Evolutionary conservation across 2,888 invertebrate genomes (phyloP), one percentile per base, ranked within the genome.

Genomic region (Torymus auratus): DNA sequence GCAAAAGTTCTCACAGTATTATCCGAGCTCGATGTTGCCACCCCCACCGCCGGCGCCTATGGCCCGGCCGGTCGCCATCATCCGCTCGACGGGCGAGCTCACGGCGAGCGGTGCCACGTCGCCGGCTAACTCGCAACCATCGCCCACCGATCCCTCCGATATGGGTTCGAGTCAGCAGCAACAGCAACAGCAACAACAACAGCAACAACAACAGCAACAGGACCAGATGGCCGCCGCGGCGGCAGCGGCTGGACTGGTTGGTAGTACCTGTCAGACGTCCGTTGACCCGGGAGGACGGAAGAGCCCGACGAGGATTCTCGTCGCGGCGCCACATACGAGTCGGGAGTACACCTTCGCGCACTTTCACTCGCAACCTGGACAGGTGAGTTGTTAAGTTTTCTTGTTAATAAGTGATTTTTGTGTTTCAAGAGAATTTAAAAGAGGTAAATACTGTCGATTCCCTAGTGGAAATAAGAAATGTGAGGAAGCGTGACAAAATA

Each of bases 21-120:
- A 97, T 92, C 95, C 95, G 85, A 97, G 96, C 89, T 95, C 97
- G 75, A 98, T 98, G 96, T 93, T 98, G 89, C 98, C 98, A 7
- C 98, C 98, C 41, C 97, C 98, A 10, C 98, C 98, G 2, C 94
- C 98, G 53, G 98, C 98, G 10, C 98, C 98, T 17, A 97, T 98
- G 96, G 98, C 98, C 2, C 93, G 98, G 84, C 98, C 98, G 0
- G 98, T 98, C 50, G 98, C 98, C 83, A 98, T 99, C 88, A 97
- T 98, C 88, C 94, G 98, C 86, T 98, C 98, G 77, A 97, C 97
- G 86, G 96, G 93, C 69, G 93, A 93, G 85, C 91, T 93, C 70
- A 92, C 92, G 70, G 92, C 94, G 83, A 92, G 93, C 82, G 94
- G 94, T 71, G 94, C 95, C 10, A 94, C 94, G 11, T 93, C 94